Evolutionary conservation across 2,888 invertebrate genomes (phyloP).

Genomic region (Harmothoe impar): DNA sequence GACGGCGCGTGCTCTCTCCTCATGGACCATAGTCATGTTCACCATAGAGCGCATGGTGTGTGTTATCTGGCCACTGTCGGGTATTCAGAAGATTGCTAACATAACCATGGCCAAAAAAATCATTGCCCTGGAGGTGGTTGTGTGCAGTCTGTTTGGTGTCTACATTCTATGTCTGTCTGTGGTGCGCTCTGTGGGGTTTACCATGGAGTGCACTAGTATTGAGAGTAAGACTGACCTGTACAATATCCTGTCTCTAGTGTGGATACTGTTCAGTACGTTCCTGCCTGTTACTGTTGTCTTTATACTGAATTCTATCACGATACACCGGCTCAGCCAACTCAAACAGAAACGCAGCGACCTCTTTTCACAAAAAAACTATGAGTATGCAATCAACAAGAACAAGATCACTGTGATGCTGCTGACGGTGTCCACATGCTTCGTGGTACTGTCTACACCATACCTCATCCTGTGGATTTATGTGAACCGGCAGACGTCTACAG

Average conservation of each 20-base stretch:
- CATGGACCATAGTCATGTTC: constrained; percentile 53
- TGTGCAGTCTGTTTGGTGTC: neutral
- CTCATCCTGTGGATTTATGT: constrained; percentile 20
- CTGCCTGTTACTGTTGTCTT: constrained; percentile 16
- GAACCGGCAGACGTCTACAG: neutral
- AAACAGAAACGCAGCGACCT: constrained; percentile 20
- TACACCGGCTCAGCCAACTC: neutral
- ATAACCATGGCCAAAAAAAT: constrained; percentile 5
- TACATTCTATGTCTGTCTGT: constrained; percentile 8
- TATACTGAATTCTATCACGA: constrained; percentile 7
- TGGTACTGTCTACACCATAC: constrained; percentile 36
- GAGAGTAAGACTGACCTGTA: neutral
- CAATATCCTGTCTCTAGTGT: neutral
- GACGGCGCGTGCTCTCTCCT: neutral
- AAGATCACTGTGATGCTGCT: constrained; percentile 42
- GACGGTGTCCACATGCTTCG: constrained; percentile 25
- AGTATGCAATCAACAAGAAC: constrained; percentile 5
- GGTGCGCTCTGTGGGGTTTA: neutral
- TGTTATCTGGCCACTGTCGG: constrained; percentile 15
- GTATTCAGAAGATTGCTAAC: neutral
- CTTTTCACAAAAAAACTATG: neutral
- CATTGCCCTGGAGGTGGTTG: neutral
- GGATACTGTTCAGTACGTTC: constrained; percentile 14
- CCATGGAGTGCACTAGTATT: constrained; percentile 26
- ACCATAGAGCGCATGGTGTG: constrained; percentile 39